Base-by-base conservation (phyloP, 1,140 invertebrate species). In the Gryllus bimaculatus region DNA sequence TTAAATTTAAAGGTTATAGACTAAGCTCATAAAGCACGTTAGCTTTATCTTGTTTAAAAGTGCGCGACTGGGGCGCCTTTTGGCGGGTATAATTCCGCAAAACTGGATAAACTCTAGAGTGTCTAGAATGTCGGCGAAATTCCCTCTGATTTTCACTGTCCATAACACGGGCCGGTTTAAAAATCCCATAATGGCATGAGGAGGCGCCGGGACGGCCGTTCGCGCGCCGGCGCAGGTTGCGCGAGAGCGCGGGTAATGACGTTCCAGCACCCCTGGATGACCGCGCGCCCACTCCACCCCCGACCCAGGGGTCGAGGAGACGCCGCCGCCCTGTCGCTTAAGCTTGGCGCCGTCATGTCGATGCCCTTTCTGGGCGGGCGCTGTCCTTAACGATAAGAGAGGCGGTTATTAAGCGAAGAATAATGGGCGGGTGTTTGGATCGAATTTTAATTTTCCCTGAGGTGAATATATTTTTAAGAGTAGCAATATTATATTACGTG, bases 11-110 rank as follows among this genome's bases (percentile, higher is more conserved):
- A 7, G 54, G n/a, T n/a, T n/a, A 66, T 66, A 66, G 54, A 18
- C 54, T 66, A 66, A 66, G 54, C 54, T 66, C 54, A 66, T 66
- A 66, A 66, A 66, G 54, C 54, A 66, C 18, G 54, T 66, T 13
- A 66, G 54, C 54, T 66, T 66, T 66, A 66, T 66, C 54, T 66
- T 66, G 54, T 66, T 66, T 66, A 66, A 66, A 66, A 66, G 54
- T 18, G 54, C 18, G 54, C 10, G 54, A 66, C 54, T 39, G 54
- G 54, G n/a, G 54, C n/a, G 54, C 54, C 2, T 7, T 2, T 66
- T 1, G 10, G 10, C 7, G 10, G 10, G 10, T 66, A 66, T 66
- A 66, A 66, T 66, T 18, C 54, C 54, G 18, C 54, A 66, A 66
- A 66, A n/a, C 2, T 66, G 54, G 54, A 66, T 66, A 66, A 66